Evolutionary conservation across 37 sponge, comb jelly and placozoan species (phyloP).

Genomic region (Ianthella basta): DNA sequence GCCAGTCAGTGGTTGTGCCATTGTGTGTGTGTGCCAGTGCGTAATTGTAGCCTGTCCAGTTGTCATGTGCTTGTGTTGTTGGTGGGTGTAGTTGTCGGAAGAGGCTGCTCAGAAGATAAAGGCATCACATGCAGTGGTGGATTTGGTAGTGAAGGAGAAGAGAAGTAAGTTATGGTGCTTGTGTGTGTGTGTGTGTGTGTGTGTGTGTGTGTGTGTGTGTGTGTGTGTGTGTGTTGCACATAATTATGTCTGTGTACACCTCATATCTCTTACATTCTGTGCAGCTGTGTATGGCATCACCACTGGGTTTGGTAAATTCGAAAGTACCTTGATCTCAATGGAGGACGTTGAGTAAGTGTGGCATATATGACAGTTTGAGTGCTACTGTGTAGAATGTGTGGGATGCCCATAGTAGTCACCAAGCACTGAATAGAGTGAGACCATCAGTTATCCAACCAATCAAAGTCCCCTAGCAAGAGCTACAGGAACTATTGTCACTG

Average conservation of each 20-base stretch:
- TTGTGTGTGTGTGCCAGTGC: neutral
- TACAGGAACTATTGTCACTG: too few relatives aligned
- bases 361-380: too few relatives aligned
- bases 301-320: constrained; percentile 95
- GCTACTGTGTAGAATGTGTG: too few relatives aligned
- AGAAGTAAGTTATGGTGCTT: neutral
- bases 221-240: neutral
- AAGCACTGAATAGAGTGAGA: too few relatives aligned
- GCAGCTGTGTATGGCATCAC: constrained; percentile 89
- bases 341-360: constrained; percentile 58
- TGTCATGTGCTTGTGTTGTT: neutral
- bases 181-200: neutral
- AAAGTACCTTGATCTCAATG: constrained; percentile 57
- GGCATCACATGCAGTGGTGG: too few relatives aligned
- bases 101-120: constrained; percentile 40
- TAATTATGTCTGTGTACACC: neutral
- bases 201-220: neutral
- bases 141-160: too few relatives aligned
- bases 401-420: too few relatives aligned
- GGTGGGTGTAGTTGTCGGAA: constrained; percentile 52
- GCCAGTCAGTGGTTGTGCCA: neutral
- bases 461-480: too few relatives aligned
- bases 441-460: too few relatives aligned
- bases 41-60: neutral
- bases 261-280: neutral